A percentile compares a stretch with the other conserved stretches of the same genome.
phyloP scores from a whole-genome alignment of 2,888 invertebrate genomes.

The Anoplius nigerrimus region DNA sequence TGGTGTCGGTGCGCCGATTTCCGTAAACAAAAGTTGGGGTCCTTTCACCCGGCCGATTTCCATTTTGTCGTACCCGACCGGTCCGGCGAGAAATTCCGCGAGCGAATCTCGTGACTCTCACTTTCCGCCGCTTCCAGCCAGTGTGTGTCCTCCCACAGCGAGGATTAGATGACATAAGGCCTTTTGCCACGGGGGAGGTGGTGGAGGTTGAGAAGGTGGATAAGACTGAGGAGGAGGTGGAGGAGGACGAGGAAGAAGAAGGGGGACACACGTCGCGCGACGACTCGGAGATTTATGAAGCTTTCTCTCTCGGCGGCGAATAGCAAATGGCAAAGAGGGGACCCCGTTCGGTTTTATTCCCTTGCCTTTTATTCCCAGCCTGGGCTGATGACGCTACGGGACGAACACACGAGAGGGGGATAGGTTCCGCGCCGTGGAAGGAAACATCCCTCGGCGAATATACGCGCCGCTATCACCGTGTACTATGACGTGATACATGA shows the following conservation, averaged over 20 bases:
- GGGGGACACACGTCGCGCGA: constrained; percentile 3
- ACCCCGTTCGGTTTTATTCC: constrained; percentile 29
- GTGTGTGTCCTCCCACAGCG: constrained; percentile 41
- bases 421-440: constrained; percentile 22
- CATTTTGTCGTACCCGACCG: constrained; percentile 29
- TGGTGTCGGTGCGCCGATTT: constrained; percentile 24
- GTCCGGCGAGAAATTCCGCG: constrained; percentile 16
- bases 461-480: constrained; percentile 49
- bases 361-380: constrained; percentile 44
- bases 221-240: neutral
- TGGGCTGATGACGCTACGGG: constrained; percentile 35
- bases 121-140: constrained; percentile 50
- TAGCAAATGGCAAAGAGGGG: constrained; percentile 40
- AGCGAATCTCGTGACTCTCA: constrained; percentile 56
- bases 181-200: constrained; percentile 37
- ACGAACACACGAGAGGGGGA: neutral
- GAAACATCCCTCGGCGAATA: constrained; percentile 25
- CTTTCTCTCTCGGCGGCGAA: constrained; percentile 58
- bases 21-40: constrained; percentile 28
- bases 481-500: constrained; percentile 60
- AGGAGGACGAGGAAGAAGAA: neutral
- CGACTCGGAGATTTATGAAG: constrained; percentile 62
- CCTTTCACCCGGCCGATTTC: constrained; percentile 45
- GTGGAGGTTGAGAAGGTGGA: neutral
- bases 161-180: constrained; percentile 58